Conservation (phyloP, 2,888 invertebrate species). For the Cheilosia urbana region DNA sequence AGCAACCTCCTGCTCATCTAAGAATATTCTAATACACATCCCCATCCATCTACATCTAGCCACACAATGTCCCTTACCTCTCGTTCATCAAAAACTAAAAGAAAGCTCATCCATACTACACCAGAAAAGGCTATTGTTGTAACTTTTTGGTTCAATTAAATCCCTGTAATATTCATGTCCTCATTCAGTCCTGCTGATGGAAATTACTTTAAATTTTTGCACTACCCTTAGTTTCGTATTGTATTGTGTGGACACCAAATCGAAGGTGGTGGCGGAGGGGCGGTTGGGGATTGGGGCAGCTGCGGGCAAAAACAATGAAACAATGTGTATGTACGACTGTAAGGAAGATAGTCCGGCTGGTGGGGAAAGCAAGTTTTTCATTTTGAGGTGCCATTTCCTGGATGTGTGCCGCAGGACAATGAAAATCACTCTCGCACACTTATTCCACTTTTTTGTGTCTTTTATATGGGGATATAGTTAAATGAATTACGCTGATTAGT, state of each 20-base stretch:
- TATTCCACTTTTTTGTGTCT: slow-evolving; percentile 40
- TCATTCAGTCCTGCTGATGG: slow-evolving; percentile 60
- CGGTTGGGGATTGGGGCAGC: not conserved
- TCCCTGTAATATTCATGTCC: slow-evolving; percentile 74
- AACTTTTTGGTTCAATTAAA: slow-evolving; percentile 75
- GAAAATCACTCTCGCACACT: slow-evolving; percentile 71
- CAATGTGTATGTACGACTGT: slow-evolving; percentile 35
- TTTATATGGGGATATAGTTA: slow-evolving; percentile 65
- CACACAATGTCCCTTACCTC: not conserved
- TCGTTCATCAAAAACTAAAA: slow-evolving; percentile 14
- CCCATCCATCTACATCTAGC: not conserved
- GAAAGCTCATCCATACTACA: slow-evolving; percentile 59
- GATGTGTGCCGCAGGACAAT: slow-evolving; percentile 67
- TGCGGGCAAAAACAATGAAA: slow-evolving; percentile 45
- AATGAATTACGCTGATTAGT: slow-evolving; percentile 75
- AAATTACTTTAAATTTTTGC: slow-evolving; percentile 69
- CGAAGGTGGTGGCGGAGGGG: not conserved
- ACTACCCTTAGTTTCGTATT: slow-evolving; percentile 14
- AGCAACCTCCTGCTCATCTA: not conserved
- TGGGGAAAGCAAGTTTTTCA: slow-evolving; percentile 62
- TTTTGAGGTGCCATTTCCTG: slow-evolving; percentile 74
- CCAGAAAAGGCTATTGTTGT: slow-evolving; percentile 61
- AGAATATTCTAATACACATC: not conserved
- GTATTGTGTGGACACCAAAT: slow-evolving; percentile 54
- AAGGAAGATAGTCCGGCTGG: slow-evolving; percentile 32